Evolutionary conservation across 2,797 vertebrate genomes (phyloP).

Genomic region (Anomalospiza imberbis): DNA sequence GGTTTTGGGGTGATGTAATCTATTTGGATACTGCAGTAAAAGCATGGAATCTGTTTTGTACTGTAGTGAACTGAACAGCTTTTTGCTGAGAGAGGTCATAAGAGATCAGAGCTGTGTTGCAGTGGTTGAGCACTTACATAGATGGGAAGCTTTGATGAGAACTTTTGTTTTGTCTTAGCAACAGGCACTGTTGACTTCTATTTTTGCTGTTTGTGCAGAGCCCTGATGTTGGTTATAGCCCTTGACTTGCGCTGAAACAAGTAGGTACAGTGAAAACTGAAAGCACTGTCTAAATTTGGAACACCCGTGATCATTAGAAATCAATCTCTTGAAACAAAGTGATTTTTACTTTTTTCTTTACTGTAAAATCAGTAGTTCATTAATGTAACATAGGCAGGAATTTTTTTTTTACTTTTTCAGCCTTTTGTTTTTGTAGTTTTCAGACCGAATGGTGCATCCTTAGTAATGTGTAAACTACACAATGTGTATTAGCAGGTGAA

Average conservation of each 20-base stretch:
- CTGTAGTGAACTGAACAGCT: background rate
- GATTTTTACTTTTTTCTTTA: background rate
- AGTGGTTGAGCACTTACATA: fast-evolving
- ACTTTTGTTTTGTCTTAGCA: background rate
- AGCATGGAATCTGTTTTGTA: background rate
- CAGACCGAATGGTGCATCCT: background rate
- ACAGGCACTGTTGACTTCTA: background rate
- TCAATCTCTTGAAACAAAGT: background rate
- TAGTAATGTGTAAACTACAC: background rate
- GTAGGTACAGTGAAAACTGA: background rate
- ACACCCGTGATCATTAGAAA: background rate
- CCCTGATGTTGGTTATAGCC: background rate
- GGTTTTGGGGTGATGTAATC: background rate
- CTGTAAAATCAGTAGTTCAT: background rate
- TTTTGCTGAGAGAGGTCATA: background rate
- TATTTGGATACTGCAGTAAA: background rate
- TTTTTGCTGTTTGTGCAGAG: background rate
- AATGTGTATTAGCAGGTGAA: background rate
- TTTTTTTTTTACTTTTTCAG: background rate
- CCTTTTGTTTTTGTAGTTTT: background rate
- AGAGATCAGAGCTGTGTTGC: background rate
- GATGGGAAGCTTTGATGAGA: background rate
- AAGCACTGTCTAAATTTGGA: background rate
- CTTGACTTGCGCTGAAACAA: background rate
- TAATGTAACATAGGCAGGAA: background rate